phyloP scores from a whole-genome alignment of 2,113 vertebrate genomes.

The Gavialis gangeticus region DNA sequence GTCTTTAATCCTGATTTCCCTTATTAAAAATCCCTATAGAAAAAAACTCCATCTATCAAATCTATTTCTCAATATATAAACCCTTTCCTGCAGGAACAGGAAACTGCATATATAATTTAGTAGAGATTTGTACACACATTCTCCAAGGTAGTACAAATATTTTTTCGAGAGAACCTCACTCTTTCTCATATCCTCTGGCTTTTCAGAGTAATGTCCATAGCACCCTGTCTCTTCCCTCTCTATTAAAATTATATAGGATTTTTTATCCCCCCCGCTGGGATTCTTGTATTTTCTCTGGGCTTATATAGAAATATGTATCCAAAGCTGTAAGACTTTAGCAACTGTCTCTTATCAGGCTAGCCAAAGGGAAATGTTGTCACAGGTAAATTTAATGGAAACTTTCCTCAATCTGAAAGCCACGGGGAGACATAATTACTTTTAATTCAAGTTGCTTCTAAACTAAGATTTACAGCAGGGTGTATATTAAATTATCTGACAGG shows the following conservation, averaged over 20 bases:
- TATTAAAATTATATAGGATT: fast-evolving
- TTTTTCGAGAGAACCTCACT: background rate
- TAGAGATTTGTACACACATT: background rate
- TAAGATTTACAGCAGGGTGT: background rate
- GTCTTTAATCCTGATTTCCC: background rate
- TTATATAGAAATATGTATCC: fast-evolving
- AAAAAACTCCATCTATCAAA: background rate
- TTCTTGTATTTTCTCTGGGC: background rate
- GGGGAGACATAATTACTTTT: background rate
- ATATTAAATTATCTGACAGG: background rate
- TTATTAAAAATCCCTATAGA: background rate
- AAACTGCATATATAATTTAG: background rate
- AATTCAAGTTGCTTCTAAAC: background rate
- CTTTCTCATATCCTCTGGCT: background rate
- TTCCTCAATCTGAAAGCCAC: background rate
- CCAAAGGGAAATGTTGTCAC: background rate
- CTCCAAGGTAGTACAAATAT: background rate
- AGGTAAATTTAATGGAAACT: background rate
- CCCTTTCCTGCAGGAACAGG: too few relatives aligned
- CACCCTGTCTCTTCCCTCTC: background rate
- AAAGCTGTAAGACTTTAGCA: background rate
- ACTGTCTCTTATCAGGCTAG: background rate
- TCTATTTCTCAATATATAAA: too few relatives aligned
- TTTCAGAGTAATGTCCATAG: fast-evolving
- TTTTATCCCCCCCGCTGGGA: too few relatives aligned